phyloP scores from a whole-genome alignment of 2,888 invertebrate genomes.

The Neoitamus cyanurus region DNA sequence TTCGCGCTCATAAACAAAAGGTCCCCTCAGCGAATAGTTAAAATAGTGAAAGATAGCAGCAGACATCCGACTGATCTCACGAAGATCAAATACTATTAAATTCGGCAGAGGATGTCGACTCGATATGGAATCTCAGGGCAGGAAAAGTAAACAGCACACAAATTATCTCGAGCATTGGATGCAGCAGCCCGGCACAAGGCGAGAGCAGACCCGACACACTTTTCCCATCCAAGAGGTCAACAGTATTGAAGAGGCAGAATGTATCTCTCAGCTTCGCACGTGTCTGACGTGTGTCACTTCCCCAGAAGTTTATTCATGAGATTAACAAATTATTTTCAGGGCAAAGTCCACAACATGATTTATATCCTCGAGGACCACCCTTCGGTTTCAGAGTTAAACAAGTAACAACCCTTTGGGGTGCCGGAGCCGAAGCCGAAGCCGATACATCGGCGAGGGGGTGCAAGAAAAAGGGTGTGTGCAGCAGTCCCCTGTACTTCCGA shows the following conservation, averaged over 20 bases:
- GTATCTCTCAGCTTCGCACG: constrained; percentile 38
- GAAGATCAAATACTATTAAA: background rate
- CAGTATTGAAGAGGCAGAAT: constrained; percentile 32
- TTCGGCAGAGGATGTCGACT: background rate
- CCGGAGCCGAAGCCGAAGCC: background rate
- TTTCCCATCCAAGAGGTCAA: constrained; percentile 33
- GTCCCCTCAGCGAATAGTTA: background rate
- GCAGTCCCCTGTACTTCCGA: background rate
- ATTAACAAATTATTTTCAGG: constrained; percentile 45
- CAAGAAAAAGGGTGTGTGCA: constrained; percentile 14
- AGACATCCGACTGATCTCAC: background rate
- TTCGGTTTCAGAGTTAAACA: constrained; percentile 23
- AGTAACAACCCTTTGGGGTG: constrained; percentile 33
- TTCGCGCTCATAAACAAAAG: background rate
- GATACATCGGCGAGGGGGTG: background rate
- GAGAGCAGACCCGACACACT: constrained; percentile 10
- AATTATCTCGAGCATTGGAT: background rate
- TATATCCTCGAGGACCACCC: constrained; percentile 27
- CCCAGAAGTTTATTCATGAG: constrained; percentile 41
- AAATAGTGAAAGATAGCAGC: background rate
- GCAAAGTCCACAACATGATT: constrained; percentile 25
- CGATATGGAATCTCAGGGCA: background rate
- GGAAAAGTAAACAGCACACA: constrained; percentile 18
- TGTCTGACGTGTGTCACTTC: constrained; percentile 41
- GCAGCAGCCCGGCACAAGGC: background rate